Conservation (phyloP, 2,113 vertebrate genomes). For the Gopherus flavomarginatus region DNA sequence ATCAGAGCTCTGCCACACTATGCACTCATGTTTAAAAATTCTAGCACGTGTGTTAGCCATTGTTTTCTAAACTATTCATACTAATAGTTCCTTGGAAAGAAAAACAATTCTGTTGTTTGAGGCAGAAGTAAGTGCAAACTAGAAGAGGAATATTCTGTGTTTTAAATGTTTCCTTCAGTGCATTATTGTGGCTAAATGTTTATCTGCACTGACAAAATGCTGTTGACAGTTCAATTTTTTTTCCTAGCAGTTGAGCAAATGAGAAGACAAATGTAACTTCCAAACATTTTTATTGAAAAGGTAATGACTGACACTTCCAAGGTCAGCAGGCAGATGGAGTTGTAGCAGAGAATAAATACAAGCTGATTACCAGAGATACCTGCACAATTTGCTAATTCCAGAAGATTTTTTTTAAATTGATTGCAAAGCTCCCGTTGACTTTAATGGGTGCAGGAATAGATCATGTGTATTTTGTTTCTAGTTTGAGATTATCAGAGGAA, state of each 20-base stretch:
- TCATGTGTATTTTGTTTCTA: neutral
- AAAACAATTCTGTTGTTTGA: neutral
- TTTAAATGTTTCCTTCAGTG: neutral
- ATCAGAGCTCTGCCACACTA: neutral
- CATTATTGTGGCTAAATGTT: neutral
- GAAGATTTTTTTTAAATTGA: neutral
- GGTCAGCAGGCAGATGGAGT: slow-evolving; percentile 30
- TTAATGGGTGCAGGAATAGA: neutral
- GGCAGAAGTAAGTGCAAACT: neutral
- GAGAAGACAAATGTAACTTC: slow-evolving; percentile 2
- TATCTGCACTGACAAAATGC: neutral
- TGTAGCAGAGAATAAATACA: neutral
- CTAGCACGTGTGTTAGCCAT: neutral
- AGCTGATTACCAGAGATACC: slow-evolving; percentile 5
- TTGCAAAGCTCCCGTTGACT: neutral
- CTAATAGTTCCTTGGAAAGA: neutral
- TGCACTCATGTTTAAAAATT: neutral
- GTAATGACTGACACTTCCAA: neutral
- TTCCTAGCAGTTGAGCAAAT: neutral
- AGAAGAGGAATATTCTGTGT: neutral
- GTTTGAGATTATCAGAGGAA: neutral
- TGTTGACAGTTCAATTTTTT: neutral
- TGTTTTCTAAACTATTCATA: neutral
- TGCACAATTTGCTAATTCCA: neutral
- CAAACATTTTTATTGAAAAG: neutral